phyloP scores from a whole-genome alignment of 2,113 vertebrate species.

The Apeltes quadracus region DNA sequence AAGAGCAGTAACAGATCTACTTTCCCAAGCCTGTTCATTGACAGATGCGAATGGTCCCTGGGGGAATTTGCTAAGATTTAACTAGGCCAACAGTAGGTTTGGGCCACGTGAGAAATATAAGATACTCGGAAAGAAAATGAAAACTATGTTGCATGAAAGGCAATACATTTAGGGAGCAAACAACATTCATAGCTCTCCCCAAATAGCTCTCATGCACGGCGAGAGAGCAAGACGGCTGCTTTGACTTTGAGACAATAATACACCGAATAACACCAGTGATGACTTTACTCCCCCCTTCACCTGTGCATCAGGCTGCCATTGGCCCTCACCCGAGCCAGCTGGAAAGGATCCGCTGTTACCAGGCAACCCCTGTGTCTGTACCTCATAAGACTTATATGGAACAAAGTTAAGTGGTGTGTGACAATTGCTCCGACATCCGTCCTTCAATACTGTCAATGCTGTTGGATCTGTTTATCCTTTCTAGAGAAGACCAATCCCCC shows the following conservation, averaged over 20 bases:
- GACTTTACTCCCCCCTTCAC: background rate
- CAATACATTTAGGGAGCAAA: too few species aligned
- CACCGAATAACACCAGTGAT: background rate
- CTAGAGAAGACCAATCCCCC: background rate
- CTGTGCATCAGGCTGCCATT: slow-evolving; percentile 3
- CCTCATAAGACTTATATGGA: slow-evolving; percentile 14
- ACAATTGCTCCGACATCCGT: slow-evolving; percentile 13
- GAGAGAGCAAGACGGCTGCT: too few species aligned
- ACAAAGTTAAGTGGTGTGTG: slow-evolving; percentile 37
- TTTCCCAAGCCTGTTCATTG: too few species aligned
- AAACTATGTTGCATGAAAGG: too few species aligned
- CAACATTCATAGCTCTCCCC: too few species aligned
- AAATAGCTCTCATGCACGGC: too few species aligned
- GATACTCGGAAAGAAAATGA: too few species aligned
- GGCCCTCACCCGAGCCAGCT: slow-evolving; percentile 31
- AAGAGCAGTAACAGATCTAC: too few species aligned
- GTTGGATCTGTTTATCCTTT: slow-evolving; percentile 14
- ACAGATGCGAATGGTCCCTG: too few species aligned
- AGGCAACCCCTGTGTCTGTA: slow-evolving; percentile 49
- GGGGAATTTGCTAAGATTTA: too few species aligned
- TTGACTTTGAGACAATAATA: background rate
- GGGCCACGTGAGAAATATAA: too few species aligned
- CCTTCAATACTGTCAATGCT: background rate
- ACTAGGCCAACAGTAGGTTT: too few species aligned
- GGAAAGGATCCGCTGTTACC: slow-evolving; percentile 51